Base-by-base conservation (phyloP, 2,113 vertebrate genomes). In the Bos javanicus region DNA sequence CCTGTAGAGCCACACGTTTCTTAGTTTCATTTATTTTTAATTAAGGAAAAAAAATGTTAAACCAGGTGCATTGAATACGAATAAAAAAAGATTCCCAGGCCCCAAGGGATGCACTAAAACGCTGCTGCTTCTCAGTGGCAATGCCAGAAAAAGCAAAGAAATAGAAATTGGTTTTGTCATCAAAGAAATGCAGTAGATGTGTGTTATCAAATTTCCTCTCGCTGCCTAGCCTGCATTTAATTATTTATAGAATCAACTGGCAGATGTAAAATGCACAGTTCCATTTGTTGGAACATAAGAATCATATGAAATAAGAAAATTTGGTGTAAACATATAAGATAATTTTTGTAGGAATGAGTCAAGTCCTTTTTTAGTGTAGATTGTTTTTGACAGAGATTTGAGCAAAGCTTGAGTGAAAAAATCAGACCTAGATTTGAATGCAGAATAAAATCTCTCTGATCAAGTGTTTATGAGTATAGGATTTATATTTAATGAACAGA, bases 11-110 rank as follows among this genome's bases (percentile, higher is more conserved):
- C 33, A 50, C 71, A 80, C 23, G 91, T 95, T 96, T 93, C 88
- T 91, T 64, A 80, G 39, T 92, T 94, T 96, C 52, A 97, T 96
- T 84, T 81, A 96, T 95, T 92, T 97, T 97, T 92, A 97, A 97
- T 93, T 97, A 94, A 95, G 50, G 30, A 17, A 36, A 50, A 11
- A 60, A n/a, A 59, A 76, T 21, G 10, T 74, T 94, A 96, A 86
- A 67, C 50, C 62, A 96, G 74, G 81, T 94, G 71, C 54, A 92
- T 21, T 94, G 64, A 85, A 43, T 86, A 67, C 57, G 48, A 97
- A 94, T 91, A 50, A 92, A 92, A 92, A 95, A 88, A 59, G 54
- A 83, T 23, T 80, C 39, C 6, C 54, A 43, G 64, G 21, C n/a
- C 94, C 54, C 59, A 78, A 86, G 76, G 93, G 76, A 95, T 50